These are phyloP conservation scores for Drosophila obscura DNA, from an alignment of 1,140 invertebrate genomes.

Conservation along the genomic window DNA sequence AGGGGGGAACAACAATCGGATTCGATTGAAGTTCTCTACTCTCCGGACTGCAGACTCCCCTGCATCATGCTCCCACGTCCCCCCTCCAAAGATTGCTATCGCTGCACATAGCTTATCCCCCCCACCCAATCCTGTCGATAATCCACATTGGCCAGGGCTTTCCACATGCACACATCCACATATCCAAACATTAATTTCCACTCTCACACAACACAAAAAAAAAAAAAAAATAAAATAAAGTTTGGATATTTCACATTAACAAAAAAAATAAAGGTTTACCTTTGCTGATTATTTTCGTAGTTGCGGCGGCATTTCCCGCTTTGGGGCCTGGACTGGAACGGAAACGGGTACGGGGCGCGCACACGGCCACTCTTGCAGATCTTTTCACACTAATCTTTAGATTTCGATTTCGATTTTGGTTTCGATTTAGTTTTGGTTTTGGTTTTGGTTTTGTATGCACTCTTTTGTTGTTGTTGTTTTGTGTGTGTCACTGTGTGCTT, in stretches of 20 bases:
- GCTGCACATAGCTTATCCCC: neutral
- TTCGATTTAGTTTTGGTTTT: slow-evolving; percentile 5
- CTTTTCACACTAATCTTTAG: slow-evolving; percentile 7
- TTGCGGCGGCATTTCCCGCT: slow-evolving; percentile 52
- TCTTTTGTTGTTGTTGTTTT: slow-evolving; percentile 7
- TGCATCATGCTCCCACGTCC: too few species aligned
- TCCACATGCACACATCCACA: neutral
- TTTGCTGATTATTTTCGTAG: slow-evolving; percentile 30
- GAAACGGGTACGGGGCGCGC: too few species aligned
- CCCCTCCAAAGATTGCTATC: too few species aligned
- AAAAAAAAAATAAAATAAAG: slow-evolving; percentile 1
- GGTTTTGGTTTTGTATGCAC: slow-evolving; percentile 16
- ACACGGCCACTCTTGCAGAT: too few species aligned
- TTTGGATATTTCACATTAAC: slow-evolving; percentile 1
- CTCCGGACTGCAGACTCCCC: too few species aligned
- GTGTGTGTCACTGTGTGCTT: too few species aligned
- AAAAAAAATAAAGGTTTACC: slow-evolving; percentile 26
- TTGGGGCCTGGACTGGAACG: neutral
- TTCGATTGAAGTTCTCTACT: too few species aligned
- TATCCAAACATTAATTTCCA: slow-evolving; percentile 1
- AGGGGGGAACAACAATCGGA: too few species aligned
- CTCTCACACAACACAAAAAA: slow-evolving; percentile 23
- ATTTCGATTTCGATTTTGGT: neutral
- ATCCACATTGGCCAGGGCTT: slow-evolving; percentile 15
- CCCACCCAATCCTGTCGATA: slow-evolving; percentile 26